Conservation (phyloP, 2,797 vertebrate genomes). For the Cercopithecus mitis region DNA sequence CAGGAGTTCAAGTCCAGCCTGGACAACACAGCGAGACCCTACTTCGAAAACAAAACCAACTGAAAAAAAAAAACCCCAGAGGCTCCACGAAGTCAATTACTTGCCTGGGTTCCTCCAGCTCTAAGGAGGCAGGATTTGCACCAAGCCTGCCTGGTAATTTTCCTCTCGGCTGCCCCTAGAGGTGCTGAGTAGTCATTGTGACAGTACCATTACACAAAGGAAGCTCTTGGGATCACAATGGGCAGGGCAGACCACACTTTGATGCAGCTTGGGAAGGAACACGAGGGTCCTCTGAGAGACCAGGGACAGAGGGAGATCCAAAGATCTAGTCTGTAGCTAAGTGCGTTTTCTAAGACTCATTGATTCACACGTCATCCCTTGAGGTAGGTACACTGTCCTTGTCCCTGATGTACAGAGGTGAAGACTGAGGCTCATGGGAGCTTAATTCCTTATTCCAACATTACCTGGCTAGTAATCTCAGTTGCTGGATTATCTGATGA, state of each 20-base stretch:
- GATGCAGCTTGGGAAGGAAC: not conserved
- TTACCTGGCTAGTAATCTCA: not conserved
- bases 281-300: not conserved
- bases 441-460: not conserved
- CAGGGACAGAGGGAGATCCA: not conserved
- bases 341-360: not conserved
- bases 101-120: not conserved
- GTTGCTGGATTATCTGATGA: not conserved
- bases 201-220: not conserved
- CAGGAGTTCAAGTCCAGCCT: too few relatives aligned
- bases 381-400: not conserved
- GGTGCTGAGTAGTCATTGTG: constrained; percentile 44
- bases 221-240: constrained; percentile 32
- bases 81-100: not conserved
- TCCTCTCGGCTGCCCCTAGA: too few relatives aligned
- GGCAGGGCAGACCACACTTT: not conserved
- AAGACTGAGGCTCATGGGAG: not conserved
- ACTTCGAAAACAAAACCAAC: not conserved
- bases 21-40: not conserved
- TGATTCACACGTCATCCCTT: not conserved
- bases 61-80: not conserved
- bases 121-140: not conserved
- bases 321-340: not conserved
- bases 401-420: not conserved
- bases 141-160: not conserved